phyloP scores from a whole-genome alignment of 2,113 vertebrate species.

The Tetraodon nigroviridis region DNA sequence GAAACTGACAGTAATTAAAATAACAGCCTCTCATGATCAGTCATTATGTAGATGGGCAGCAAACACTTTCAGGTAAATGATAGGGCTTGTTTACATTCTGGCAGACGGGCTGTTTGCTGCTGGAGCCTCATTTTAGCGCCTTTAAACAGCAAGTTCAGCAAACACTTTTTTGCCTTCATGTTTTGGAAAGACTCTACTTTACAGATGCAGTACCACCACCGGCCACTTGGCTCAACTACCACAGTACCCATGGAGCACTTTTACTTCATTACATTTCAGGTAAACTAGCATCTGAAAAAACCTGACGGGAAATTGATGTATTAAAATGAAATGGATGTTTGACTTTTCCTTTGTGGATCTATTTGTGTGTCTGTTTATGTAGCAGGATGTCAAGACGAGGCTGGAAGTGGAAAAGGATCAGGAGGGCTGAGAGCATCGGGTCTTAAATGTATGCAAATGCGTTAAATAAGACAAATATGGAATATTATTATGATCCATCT shows the following conservation, averaged over 20 bases:
- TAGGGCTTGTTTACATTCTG: slow-evolving; percentile 31
- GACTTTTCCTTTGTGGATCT: not conserved
- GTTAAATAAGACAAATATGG: slow-evolving; percentile 26
- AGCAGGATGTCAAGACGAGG: not conserved
- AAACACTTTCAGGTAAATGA: slow-evolving; percentile 56
- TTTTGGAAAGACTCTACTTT: slow-evolving; percentile 2
- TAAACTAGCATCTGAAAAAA: no score
- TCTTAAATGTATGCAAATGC: slow-evolving; percentile 26
- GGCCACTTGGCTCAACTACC: no score
- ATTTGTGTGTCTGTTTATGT: not conserved
- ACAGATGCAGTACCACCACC: no score
- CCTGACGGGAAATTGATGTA: no score
- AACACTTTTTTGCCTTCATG: not conserved
- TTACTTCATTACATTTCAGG: no score
- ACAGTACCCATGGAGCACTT: no score
- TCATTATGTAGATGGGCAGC: slow-evolving; percentile 43
- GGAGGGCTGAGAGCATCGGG: not conserved
- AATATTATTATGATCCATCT: slow-evolving; percentile 52
- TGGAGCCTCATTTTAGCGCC: slow-evolving; percentile 5
- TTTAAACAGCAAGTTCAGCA: no score
- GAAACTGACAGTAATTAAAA: slow-evolving; percentile 43
- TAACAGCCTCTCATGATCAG: slow-evolving; percentile 34
- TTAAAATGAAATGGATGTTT: no score
- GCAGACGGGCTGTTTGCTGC: slow-evolving; percentile 23
- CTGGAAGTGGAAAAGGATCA: slow-evolving; percentile 2